Evolutionary conservation across 2,113 vertebrate species (phyloP).

Genomic region (Oncorhynchus kisutch): DNA sequence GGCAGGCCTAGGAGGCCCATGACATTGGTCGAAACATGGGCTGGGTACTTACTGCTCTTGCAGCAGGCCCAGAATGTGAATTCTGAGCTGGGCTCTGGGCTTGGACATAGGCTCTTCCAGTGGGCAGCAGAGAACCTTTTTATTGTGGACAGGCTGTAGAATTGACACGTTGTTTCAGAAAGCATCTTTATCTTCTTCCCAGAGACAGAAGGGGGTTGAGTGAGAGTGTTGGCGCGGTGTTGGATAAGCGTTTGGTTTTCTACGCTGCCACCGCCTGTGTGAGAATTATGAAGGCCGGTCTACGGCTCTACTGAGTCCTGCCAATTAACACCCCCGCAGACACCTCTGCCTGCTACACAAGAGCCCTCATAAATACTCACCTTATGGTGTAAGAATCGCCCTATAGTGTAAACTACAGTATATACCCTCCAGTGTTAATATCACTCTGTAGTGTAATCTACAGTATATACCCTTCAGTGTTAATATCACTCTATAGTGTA

Average conservation of each 20-base stretch:
- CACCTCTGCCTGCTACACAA: conserved; percentile 58
- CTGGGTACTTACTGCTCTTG: too few species aligned
- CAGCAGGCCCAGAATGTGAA: too few species aligned
- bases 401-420: too few species aligned
- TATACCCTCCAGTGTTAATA: too few species aligned
- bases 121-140: background rate
- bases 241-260: conserved; percentile 50
- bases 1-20: too few species aligned
- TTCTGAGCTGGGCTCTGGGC: background rate
- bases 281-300: conserved; percentile 70
- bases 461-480: too few species aligned
- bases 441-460: too few species aligned
- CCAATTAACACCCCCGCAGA: conserved; percentile 78
- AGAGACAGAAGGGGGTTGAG: too few species aligned
- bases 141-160: conserved; percentile 18
- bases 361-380: conserved; percentile 69
- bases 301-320: conserved; percentile 69
- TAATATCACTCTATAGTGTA: too few species aligned
- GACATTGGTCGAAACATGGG: too few species aligned
- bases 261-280: conserved; percentile 50
- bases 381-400: too few species aligned
- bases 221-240: background rate
- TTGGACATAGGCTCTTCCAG: background rate
- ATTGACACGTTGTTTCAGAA: conserved; percentile 22
- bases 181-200: background rate